Base-by-base conservation (phyloP, 2,888 invertebrate genomes). In the Polia nebulosa region DNA sequence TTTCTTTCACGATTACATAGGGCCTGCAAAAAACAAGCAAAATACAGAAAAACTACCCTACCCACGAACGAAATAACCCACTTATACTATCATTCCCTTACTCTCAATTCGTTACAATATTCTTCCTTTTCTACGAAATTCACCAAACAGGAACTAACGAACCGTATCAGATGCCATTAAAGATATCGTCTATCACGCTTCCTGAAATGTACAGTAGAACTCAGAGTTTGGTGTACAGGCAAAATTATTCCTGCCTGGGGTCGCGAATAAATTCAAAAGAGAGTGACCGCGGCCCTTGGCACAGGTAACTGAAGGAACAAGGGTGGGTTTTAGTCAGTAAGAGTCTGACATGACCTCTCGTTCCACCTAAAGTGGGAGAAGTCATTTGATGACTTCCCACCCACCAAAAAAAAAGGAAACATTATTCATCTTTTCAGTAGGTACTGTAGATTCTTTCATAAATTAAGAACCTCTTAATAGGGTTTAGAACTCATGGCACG, bases 141-240 rank as follows among this genome's bases (percentile, higher is more conserved):
- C 52, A 51, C 52, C 27, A 45, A 44, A 70, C 55, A 49, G 25
- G 55, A 41, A 13, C 53, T 82, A 82, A 78, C 76, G 82, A 82
- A 74, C 76, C 71, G 45, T 69, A 61, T 47, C 70, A 22, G 63
- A 78, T 69, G 58, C 71, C 68, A 82, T 78, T 80, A 78, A 25
- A 74, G 68, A 60, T 80, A 76, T 72, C 72, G 65, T 72, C 69
- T 62, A 68, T 77, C 79, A 62, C 41, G n/a, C 39, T 58, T 36
- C 25, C 49, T 53, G 27, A 61, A 47, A 70, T n/a, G 47, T 55
- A 61, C 20, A 52, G 22, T 11, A n/a, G 5, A 22, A 11, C 4
- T n/a, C 49, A 39, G 3, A 15, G 27, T 11, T 61, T 59, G 36
- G 34, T 59, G 17, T 6, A 20, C 13, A 45, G 5, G 45, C 25